phyloP scores from a whole-genome alignment of 2,113 vertebrate species.

The Plectropomus leopardus region DNA sequence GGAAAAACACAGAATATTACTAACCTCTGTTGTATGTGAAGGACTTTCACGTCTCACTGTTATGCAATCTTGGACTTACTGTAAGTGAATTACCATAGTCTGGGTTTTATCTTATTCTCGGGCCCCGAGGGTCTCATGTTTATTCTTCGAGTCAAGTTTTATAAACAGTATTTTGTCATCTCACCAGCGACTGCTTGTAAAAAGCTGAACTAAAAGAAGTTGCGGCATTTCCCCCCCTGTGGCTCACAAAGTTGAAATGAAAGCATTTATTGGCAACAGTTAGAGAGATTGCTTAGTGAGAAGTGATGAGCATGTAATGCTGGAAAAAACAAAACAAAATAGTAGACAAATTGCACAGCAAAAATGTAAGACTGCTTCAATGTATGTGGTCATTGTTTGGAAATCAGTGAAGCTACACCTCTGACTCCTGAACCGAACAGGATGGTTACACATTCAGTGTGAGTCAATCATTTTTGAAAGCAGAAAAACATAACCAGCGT shows the following conservation, averaged over 20 bases:
- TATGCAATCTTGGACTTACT: constrained; percentile 13
- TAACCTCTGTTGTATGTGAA: not conserved
- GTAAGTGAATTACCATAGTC: not conserved
- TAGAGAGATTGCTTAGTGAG: not conserved
- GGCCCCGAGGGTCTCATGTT: not conserved
- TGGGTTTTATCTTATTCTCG: not conserved
- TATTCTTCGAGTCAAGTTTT: constrained; percentile 4
- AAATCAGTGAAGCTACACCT: not conserved
- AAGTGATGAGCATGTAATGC: not conserved
- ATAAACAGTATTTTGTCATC: constrained; percentile 24
- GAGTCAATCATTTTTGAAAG: constrained; percentile 44
- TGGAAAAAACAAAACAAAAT: too few relatives aligned
- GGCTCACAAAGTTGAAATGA: not conserved
- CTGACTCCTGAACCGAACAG: constrained; percentile 22
- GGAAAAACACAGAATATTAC: not conserved
- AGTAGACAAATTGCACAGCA: too few relatives aligned
- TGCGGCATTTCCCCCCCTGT: constrained; percentile 14
- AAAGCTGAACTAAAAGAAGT: constrained; percentile 20
- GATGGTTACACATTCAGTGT: constrained; percentile 21
- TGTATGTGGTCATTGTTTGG: not conserved
- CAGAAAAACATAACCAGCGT: not conserved
- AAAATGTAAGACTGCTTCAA: not conserved
- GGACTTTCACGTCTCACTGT: not conserved
- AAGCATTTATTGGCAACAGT: not conserved
- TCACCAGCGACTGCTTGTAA: constrained; percentile 8